phyloP scores from a whole-genome alignment of 1,140 invertebrate species.

The Neodiprion lecontei region DNA sequence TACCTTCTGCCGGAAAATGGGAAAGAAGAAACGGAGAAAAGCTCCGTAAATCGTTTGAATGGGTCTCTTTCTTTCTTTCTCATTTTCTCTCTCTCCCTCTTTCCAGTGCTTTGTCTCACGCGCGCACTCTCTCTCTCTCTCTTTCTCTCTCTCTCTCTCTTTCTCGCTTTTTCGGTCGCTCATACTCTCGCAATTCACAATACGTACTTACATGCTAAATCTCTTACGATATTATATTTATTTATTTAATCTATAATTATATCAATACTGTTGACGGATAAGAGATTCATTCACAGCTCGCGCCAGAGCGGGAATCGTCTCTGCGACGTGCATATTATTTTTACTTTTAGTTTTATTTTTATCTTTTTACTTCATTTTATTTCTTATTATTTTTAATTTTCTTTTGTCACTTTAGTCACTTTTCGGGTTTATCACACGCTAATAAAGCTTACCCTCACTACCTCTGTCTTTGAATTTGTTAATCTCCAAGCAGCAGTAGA shows the following conservation, averaged over 20 bases:
- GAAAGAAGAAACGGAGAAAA: constrained; percentile 5
- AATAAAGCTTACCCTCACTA: constrained; percentile 13
- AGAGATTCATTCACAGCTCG: constrained; percentile 62
- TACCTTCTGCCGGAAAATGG: neutral
- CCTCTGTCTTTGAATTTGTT: neutral
- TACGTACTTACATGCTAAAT: constrained; percentile 57
- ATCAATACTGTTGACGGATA: constrained; percentile 65
- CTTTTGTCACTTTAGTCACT: constrained; percentile 21
- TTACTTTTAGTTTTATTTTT: neutral
- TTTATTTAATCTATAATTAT: constrained; percentile 63
- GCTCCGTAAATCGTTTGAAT: neutral
- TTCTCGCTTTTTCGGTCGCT: constrained; percentile 32
- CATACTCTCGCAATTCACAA: constrained; percentile 44
- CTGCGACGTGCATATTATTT: constrained; percentile 45
- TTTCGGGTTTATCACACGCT: constrained; percentile 40
- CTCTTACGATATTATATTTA: constrained; percentile 61
- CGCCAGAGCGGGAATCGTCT: constrained; percentile 50
- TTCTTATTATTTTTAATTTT: constrained; percentile 23
- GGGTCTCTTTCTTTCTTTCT: constrained; percentile 14
- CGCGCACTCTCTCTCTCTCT: neutral
- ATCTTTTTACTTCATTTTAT: constrained; percentile 22
- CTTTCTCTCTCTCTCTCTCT: constrained; percentile 19
- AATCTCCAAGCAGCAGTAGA: neutral
- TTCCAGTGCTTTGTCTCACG: constrained; percentile 19
- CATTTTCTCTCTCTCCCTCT: constrained; percentile 9